Base-by-base conservation (phyloP, 2,113 vertebrate genomes). In the Tachuris rubrigastra region DNA sequence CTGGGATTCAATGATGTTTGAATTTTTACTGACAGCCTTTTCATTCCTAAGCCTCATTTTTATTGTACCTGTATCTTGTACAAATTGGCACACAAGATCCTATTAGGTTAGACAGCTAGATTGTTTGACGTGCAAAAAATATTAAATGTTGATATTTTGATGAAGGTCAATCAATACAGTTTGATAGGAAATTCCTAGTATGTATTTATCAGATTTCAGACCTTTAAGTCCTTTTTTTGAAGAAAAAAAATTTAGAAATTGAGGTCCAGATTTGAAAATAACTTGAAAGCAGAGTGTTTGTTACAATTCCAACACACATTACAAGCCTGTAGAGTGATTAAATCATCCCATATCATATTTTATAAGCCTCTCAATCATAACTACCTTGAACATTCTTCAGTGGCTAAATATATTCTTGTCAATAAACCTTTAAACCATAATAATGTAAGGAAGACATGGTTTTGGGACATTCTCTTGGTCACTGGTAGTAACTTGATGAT, bases 1-100 rank as follows among this genome's bases (percentile, higher is more conserved):
- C 81, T 42, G 62, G 55, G 94, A 72, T 88, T 84, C 77, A 95
- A 85, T 92, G 73, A 83, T 68, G 35, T 42, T 96, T 66, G 94
- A 97, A 98, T 97, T 97, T 95, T 55, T 92, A 97, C 96, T 96
- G 96, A 93, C 73, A 96, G 52, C 37, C 16, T 96, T 97, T 96
- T 96, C 80, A 91, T 95, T 90, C 53, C 85, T 97, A 97, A 97
- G 46, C 59, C 25, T 92, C 82, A 55, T 69, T 97, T 96, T 97
- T 98, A 96, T 97, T 96, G 67, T 97, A 24, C 50, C 68, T 88
- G 37, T 93, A 82, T 94, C 75, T 92, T 90, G 46, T 86, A 94
- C 63, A 98, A 97, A 98, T 90, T 93, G 94, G 74, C 77, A 76
- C 37, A 94, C 35, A 75, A 59, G 91, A 96, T 96, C 90, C 87